Base-by-base conservation (phyloP, 1,140 invertebrate genomes). In the Drosophila pruinosa region DNA sequence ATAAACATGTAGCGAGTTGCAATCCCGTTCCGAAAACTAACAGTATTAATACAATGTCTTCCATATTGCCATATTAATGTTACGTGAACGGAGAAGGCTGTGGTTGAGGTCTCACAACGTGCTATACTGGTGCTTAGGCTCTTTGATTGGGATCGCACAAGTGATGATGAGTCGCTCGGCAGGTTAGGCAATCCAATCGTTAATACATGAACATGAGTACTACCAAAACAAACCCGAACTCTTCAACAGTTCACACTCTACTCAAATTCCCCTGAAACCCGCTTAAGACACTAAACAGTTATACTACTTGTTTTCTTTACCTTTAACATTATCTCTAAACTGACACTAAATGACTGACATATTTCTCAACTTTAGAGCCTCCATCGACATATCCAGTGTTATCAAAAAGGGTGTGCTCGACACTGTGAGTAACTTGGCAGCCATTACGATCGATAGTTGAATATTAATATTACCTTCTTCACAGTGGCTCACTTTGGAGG, bases 401-500 rank as follows among this genome's bases (percentile, higher is more conserved):
- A 94, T 93, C 19, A 94, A 94, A 73, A 94, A 94, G 79, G 95
- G 95, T 62, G 92, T 93, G 52, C 92, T 94, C 50, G 95, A 95
- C 91, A 94, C 94, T 58, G 95, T 96, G 90, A 94, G 93, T 93
- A n/a, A n/a, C n/a, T n/a, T n/a, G n/a, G n/a, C n/a, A n/a, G n/a
- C n/a, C n/a, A 68, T 61, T 19, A 28, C 21, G 28, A 7, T 4
- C 6, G 5, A 0, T 3, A 22, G 26, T 17, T 0, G 1, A n/a
- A 41, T 14, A 17, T 36, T 2, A n/a, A 1, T 14, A 6, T 0
- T 50, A 14, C 8, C 5, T 17, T 31, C 2, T 73, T 77, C 92
- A 92, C 2, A 98, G 97, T 99, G 98, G 97, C 93, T 98, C 50
- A 96, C 97, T 0, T 92, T 99, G 65, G 97, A 99, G 91, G 95